Base-by-base conservation (phyloP, 2,797 vertebrate genomes). In the Enteromius mattozi region DNA sequence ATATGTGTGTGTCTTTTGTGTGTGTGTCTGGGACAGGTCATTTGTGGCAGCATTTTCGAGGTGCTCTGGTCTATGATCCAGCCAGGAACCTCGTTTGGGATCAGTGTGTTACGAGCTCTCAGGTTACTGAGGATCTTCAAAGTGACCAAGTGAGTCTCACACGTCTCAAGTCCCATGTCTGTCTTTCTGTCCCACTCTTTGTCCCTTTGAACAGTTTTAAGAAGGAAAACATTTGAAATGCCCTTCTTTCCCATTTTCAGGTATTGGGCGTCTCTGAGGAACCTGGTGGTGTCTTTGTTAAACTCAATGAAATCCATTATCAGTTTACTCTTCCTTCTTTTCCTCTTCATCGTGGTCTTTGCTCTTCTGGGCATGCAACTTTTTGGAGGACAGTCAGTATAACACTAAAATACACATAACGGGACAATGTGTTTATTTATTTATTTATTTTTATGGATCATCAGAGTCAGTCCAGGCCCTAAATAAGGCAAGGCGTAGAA, bases 251-350 rank as follows among this genome's bases (percentile, higher is more conserved):
- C 19, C 37, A 83, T 82, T 74, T 0, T 88, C 94, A 99, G 98
- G 94, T 98, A 99, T 94, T 99, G 98, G 98, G 97, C 97, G 14
- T 98, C 98, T 91, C 95, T 99, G 87, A 93, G 98, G 88, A 99
- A 99, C 94, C 95, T 99, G 86, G 98, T 99, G 17, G 97, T 99
- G 83, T 99, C 98, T 87, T 95, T 99, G 72, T 96, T 99, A 71
- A 99, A 97, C 94, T 99, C 98, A 92, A 99, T 99, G 98, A 99
- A 99, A 91, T 99, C 98, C 92, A 99, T 99, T 94, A 99, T 99
- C 95, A 99, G 97, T 91, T 95, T 99, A 94, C 93, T 99, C 85
- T 99, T 99, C 94, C 96, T 99, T 75, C 97, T 99, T 88, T 99
- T 99, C 93, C 97, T 99, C 91, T 99, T 99, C 95, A 99, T 99